phyloP scores from a whole-genome alignment of 1,140 invertebrate species.

The Papilio helenus region DNA sequence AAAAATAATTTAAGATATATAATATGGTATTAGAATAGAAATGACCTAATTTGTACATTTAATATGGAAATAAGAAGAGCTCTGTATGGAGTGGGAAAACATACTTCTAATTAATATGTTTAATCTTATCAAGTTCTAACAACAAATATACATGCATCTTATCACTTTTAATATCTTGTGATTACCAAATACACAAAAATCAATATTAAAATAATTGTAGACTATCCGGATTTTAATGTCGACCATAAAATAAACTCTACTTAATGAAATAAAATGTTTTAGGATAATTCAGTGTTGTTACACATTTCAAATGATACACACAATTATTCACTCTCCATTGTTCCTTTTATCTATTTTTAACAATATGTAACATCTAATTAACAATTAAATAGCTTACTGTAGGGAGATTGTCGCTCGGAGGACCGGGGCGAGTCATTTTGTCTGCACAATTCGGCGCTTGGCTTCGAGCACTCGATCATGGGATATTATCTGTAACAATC shows the following conservation, averaged over 20 bases:
- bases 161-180: not conserved
- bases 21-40: too few relatives aligned
- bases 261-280: not conserved
- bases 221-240: not conserved
- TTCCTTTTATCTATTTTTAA: not conserved
- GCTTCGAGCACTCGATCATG: constrained; percentile 49
- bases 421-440: constrained; percentile 86
- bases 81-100: not conserved
- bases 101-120: not conserved
- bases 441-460: constrained; percentile 52
- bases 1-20: too few relatives aligned
- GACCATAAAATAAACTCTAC: not conserved
- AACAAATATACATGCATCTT: not conserved
- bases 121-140: not conserved
- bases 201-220: not conserved
- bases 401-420: constrained; percentile 91
- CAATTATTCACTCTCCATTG: not conserved
- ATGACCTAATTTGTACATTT: too few relatives aligned
- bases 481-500: constrained; percentile 54
- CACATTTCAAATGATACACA: not conserved
- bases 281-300: not conserved
- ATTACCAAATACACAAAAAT: not conserved
- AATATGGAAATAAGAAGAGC: too few relatives aligned
- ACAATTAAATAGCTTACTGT: constrained; percentile 68
- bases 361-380: constrained; percentile 2